phyloP scores from a whole-genome alignment of 1,140 invertebrate species.

The Wasmannia auropunctata region DNA sequence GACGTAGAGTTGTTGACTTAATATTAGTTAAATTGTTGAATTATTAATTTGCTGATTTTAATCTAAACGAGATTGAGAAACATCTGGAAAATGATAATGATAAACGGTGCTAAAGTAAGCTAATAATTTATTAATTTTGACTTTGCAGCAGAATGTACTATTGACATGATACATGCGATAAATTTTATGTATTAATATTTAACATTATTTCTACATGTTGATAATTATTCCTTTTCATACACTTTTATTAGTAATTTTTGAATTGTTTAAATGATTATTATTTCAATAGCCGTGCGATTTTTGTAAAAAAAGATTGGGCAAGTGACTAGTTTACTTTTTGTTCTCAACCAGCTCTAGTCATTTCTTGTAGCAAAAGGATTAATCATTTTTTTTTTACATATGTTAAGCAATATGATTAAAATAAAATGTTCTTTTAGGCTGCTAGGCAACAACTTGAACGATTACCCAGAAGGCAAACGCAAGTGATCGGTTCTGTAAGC shows the following conservation, averaged over 20 bases:
- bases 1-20: no score
- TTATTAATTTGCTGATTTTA: not conserved
- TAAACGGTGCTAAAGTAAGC: not conserved
- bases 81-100: not conserved
- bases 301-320: not conserved
- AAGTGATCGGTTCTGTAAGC: constrained; percentile 83
- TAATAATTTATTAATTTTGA: not conserved
- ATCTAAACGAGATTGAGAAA: not conserved
- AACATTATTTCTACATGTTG: not conserved
- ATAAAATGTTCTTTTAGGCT: constrained; percentile 85
- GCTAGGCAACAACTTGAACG: constrained; percentile 94
- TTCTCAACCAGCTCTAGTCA: not conserved
- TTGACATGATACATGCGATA: not conserved
- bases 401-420: not conserved
- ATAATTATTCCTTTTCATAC: not conserved
- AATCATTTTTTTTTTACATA: constrained; percentile 13
- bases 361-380: not conserved
- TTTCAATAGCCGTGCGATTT: not conserved
- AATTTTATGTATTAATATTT: not conserved
- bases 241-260: not conserved
- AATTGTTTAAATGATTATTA: constrained; percentile 6
- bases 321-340: not conserved
- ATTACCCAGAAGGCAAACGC: constrained; percentile 91
- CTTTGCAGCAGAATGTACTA: not conserved
- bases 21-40: not conserved